Percentiles rank a stretch among this genome's conserved stretches.
phyloP scores from a whole-genome alignment of 2,888 invertebrate genomes.

The Mechanitis messenoides region DNA sequence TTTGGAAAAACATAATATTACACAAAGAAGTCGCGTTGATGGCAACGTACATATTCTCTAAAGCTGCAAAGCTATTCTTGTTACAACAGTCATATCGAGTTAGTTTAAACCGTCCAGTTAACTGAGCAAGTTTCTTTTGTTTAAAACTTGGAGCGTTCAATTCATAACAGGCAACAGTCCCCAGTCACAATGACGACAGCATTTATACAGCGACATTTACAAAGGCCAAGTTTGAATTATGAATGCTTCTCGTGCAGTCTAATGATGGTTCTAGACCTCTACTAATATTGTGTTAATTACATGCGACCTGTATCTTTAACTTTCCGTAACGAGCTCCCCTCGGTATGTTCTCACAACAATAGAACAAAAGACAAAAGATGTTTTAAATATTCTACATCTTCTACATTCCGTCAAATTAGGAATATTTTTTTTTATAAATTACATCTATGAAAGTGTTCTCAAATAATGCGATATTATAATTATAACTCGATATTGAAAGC shows the following conservation, averaged over 20 bases:
- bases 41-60: no score
- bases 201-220: constrained; percentile 9
- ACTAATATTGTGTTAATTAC: constrained; percentile 15
- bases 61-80: not conserved
- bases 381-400: no score
- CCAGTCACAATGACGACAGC: constrained; percentile 14
- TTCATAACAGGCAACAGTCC: constrained; percentile 17
- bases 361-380: no score
- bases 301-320: constrained; percentile 17
- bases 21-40: no score
- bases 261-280: constrained; percentile 13
- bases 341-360: no score
- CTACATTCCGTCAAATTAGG: not conserved
- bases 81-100: constrained; percentile 6
- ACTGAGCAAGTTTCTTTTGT: constrained; percentile 19
- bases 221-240: constrained; percentile 19
- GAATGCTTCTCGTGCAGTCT: constrained; percentile 14
- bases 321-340: constrained; percentile 16
- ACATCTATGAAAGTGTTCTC: not conserved
- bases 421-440: no score
- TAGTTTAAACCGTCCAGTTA: not conserved
- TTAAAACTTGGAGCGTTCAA: constrained; percentile 17
- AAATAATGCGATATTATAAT: constrained; percentile 17
- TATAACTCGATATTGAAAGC: constrained; percentile 30
- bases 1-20: not conserved